A percentile compares a stretch with the other conserved stretches of the same genome.
These are phyloP conservation scores for Leucoraja ocellata DNA, from an alignment of 2,797 vertebrate genomes.

Conservation along the genomic window DNA sequence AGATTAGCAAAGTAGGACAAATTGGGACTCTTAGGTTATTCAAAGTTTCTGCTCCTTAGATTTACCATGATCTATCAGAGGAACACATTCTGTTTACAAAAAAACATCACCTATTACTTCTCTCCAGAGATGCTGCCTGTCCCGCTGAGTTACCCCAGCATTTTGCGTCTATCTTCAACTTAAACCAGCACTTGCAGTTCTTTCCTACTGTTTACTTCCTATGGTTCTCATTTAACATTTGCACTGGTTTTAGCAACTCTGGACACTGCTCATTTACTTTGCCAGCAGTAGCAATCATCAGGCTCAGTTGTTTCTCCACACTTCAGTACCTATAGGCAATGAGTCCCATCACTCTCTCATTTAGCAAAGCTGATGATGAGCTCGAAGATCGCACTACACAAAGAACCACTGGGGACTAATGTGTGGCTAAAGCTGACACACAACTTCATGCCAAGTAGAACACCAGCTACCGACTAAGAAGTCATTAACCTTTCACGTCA, in stretches of 20 bases:
- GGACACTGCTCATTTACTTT: conserved; percentile 3
- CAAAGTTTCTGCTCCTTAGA: background rate
- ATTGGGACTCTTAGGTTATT: background rate
- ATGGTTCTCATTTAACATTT: background rate
- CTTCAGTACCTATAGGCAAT: background rate
- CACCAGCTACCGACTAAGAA: background rate
- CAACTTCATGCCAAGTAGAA: background rate
- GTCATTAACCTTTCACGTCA: background rate
- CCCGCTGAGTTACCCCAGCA: no score
- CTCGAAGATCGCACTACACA: background rate
- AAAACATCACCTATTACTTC: no score
- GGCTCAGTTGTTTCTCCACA: background rate
- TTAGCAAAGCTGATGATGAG: background rate
- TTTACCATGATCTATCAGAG: background rate
- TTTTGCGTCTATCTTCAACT: no score
- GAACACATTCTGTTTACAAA: conserved; percentile 8
- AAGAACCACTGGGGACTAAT: background rate
- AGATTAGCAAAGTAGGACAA: background rate
- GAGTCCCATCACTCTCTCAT: background rate
- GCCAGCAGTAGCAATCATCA: background rate
- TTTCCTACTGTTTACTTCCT: conserved; percentile 4
- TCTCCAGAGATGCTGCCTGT: no score
- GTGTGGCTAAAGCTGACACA: background rate
- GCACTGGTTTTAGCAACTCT: background rate
- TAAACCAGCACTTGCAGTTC: no score